These are phyloP conservation scores for Volucella bombylans DNA, from an alignment of 2,888 invertebrate species.

Conservation along the genomic window DNA sequence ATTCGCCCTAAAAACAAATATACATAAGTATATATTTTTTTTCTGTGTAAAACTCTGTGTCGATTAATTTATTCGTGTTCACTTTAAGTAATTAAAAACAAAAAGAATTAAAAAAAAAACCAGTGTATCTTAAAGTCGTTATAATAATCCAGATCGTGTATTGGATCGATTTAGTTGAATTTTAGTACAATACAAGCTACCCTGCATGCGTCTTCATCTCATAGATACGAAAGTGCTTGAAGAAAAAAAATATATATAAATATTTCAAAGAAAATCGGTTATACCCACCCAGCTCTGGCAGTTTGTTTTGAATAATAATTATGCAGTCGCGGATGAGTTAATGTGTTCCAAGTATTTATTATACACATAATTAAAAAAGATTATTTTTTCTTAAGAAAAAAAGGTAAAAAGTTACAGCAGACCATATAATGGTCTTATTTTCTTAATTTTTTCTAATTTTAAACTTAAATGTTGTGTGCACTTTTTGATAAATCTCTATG, in stretches of 20 bases:
- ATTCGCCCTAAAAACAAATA: slow-evolving; percentile 20
- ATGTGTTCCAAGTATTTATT: slow-evolving; percentile 37
- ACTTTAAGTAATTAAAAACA: background rate
- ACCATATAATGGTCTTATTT: background rate
- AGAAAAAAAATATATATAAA: slow-evolving; percentile 3
- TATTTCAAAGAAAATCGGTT: slow-evolving; percentile 30
- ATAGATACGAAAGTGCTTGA: slow-evolving; percentile 28
- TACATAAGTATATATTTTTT: background rate
- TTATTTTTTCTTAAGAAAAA: background rate
- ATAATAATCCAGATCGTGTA: background rate
- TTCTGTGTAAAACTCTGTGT: slow-evolving; percentile 4
- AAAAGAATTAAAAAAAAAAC: slow-evolving; percentile 3
- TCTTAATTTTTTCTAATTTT: background rate
- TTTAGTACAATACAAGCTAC: slow-evolving; percentile 5
- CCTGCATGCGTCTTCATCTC: background rate
- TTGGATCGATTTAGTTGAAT: background rate
- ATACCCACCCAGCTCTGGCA: slow-evolving; percentile 24
- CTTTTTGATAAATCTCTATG: background rate
- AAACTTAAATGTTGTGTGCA: background rate
- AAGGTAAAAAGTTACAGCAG: slow-evolving; percentile 17
- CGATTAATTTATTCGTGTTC: background rate
- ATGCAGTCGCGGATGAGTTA: slow-evolving; percentile 22
- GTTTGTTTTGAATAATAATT: slow-evolving; percentile 25
- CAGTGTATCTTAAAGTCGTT: slow-evolving; percentile 16
- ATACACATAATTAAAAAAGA: slow-evolving; percentile 18